A percentile compares a stretch with the other conserved stretches of the same genome.
Conservation (phyloP, 2,797 vertebrate species). For the Garrulus glandarius region DNA sequence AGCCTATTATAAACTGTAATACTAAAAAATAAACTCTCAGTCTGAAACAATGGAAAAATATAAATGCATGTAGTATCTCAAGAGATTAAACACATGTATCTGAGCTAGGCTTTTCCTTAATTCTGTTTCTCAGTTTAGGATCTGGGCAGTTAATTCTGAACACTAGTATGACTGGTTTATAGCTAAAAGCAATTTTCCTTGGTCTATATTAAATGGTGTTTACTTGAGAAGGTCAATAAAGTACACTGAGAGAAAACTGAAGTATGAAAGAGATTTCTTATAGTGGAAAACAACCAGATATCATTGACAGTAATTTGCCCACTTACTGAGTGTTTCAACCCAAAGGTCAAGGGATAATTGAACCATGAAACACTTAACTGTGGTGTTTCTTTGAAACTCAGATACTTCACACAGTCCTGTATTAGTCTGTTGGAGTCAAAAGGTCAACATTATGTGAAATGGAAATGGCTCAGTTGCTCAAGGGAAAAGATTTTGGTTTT, state of each 20-base stretch:
- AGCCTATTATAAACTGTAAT: not conserved
- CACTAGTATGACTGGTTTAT: not conserved
- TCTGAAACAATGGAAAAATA: not conserved
- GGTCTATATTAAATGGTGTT: not conserved
- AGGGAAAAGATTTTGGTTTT: not conserved
- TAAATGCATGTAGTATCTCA: not conserved
- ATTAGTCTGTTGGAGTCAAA: not conserved
- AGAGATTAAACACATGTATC: not conserved
- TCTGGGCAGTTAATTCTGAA: not conserved
- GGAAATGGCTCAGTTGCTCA: not conserved
- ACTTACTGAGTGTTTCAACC: not conserved
- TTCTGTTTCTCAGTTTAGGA: not conserved
- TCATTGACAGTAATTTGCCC: not conserved
- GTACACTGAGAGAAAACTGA: not conserved
- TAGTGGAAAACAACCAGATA: not conserved
- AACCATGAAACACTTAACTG: not conserved
- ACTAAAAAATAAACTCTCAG: not conserved
- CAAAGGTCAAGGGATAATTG: not conserved
- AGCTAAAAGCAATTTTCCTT: not conserved
- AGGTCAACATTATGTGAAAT: not conserved
- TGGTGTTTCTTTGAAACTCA: not conserved
- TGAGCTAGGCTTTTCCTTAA: not conserved
- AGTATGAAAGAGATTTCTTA: not conserved
- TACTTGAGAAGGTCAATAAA: not conserved
- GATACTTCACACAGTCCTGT: not conserved